These are phyloP conservation scores for Sternarchorhynchus goeldii DNA, from an alignment of 2,797 vertebrate species.

Conservation along the genomic window DNA sequence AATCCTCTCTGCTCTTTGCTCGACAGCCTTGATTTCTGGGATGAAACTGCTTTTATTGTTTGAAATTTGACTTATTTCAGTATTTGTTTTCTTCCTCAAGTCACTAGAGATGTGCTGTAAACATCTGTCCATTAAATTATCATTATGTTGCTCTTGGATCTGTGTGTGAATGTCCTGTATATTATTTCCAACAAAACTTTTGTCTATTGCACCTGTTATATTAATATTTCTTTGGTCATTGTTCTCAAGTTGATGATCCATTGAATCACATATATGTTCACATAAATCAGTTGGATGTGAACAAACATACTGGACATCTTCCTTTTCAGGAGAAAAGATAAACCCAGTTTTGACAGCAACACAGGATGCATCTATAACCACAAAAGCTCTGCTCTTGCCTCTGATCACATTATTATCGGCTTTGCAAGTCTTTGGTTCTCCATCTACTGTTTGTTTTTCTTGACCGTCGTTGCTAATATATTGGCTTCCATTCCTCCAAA, in stretches of 20 bases:
- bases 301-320: constrained; percentile 68
- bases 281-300: constrained; percentile 34
- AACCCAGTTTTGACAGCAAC: constrained; percentile 74
- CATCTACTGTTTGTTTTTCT: constrained; percentile 36
- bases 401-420: constrained; percentile 45
- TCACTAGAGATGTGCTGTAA: constrained; percentile 1
- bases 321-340: constrained; percentile 69
- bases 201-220: neutral
- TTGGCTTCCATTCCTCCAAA: constrained; percentile 45
- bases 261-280: constrained; percentile 7
- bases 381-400: constrained; percentile 57
- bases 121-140: constrained; percentile 29
- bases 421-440: constrained; percentile 55
- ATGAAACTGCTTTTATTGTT: neutral
- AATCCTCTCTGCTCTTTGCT: constrained; percentile 63
- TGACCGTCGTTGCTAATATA: neutral
- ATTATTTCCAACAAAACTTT: neutral
- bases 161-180: neutral
- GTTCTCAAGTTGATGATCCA: constrained; percentile 27
- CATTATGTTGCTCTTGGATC: constrained; percentile 23
- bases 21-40: constrained; percentile 59
- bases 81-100: too few relatives aligned
- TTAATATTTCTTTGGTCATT: neutral
- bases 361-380: constrained; percentile 70
- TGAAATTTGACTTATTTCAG: constrained; percentile 35